Conservation (phyloP, 2,888 invertebrate species). For the Toxonevra muliebris region DNA sequence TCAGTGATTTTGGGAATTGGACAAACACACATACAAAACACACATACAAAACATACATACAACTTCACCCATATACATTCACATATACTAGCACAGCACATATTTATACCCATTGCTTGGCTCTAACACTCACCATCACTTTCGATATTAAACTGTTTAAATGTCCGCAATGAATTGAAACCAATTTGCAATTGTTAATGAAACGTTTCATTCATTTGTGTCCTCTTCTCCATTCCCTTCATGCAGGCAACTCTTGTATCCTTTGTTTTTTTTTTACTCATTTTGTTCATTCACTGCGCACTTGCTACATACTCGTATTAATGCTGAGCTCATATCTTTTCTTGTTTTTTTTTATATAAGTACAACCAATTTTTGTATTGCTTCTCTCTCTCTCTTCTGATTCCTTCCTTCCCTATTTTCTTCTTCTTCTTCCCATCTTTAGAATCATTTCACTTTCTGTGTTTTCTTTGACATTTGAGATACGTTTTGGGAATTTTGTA, state of each 20-base stretch:
- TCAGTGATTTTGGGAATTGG: slow-evolving; percentile 58
- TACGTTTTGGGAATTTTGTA: slow-evolving; percentile 49
- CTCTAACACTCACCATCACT: neutral
- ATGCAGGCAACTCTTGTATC: neutral
- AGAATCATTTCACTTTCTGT: slow-evolving; percentile 13
- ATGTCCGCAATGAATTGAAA: slow-evolving; percentile 52
- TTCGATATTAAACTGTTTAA: slow-evolving; percentile 26
- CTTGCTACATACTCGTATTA: neutral
- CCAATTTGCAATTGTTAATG: slow-evolving; percentile 59
- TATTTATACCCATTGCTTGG: slow-evolving; percentile 41
- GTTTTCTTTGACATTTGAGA: slow-evolving; percentile 54
- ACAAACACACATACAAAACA: neutral
- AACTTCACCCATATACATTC: neutral
- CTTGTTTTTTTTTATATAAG: neutral
- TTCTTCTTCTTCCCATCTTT: neutral
- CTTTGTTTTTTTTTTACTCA: neutral
- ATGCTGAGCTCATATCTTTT: neutral
- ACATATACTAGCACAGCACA: neutral
- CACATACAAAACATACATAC: neutral
- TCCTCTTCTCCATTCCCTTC: neutral
- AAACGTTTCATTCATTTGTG: slow-evolving; percentile 38
- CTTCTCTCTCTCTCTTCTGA: neutral
- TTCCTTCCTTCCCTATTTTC: no score
- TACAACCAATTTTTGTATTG: neutral
- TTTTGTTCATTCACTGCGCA: neutral